Conservation (phyloP, 2,797 vertebrate species). For the Gephyroberyx darwinii region DNA sequence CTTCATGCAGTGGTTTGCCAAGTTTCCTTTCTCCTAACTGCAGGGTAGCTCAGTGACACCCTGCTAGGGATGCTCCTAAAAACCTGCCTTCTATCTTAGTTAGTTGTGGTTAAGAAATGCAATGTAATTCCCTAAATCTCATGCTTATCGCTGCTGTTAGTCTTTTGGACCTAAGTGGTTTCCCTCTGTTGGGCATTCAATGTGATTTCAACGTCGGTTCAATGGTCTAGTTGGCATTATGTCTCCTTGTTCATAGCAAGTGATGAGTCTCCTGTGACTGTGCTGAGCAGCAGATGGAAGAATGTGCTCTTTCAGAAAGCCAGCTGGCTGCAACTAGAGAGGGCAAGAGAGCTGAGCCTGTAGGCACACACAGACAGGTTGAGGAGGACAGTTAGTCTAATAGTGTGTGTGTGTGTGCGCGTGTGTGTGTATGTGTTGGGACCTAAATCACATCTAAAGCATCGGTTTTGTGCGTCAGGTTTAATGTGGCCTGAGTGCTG, state of each 20-base stretch:
- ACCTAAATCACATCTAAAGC: constrained; percentile 6
- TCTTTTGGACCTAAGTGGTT: too few species aligned
- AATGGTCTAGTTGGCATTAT: constrained; percentile 32
- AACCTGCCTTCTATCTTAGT: neutral
- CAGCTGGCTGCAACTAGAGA: constrained; percentile 57
- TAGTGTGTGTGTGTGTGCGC: constrained; percentile 10
- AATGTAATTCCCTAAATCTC: too few species aligned
- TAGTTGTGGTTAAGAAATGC: neutral
- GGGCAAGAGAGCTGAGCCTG: constrained; percentile 45
- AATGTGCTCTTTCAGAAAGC: constrained; percentile 70
- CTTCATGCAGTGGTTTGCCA: neutral
- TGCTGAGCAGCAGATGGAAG: constrained; percentile 62
- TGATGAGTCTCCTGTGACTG: constrained; percentile 63
- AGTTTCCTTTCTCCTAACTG: neutral
- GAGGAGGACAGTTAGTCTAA: constrained; percentile 9
- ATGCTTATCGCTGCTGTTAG: too few species aligned
- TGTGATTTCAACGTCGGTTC: constrained; percentile 9
- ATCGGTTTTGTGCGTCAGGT: neutral
- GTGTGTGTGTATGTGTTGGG: constrained; percentile 12
- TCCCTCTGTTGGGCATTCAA: neutral
- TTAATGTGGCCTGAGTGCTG: neutral
- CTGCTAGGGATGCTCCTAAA: neutral
- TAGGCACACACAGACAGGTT: constrained; percentile 14
- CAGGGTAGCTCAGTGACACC: neutral
- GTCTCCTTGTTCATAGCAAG: constrained; percentile 24